Evolutionary conservation across 2,888 invertebrate genomes (phyloP).

Genomic region (Xanthia togata): DNA sequence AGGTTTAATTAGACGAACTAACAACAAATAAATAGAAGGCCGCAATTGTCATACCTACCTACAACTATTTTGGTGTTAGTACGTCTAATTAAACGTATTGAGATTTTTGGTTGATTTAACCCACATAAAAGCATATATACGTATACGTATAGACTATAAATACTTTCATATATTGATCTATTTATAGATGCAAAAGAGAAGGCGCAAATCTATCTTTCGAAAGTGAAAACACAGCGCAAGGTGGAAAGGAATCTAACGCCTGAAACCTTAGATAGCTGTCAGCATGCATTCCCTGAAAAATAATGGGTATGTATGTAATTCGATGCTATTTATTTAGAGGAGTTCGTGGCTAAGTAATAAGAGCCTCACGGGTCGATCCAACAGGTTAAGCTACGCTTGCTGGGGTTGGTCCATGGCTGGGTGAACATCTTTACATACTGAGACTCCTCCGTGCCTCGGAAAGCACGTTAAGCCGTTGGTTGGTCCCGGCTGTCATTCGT

Average conservation of each 20-base stretch:
- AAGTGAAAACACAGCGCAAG: not conserved
- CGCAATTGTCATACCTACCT: not conserved
- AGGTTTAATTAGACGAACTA: not conserved
- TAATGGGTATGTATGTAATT: not conserved
- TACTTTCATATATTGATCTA: too few relatives aligned
- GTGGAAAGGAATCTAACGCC: not conserved
- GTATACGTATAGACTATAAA: too few relatives aligned
- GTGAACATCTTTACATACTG: too few relatives aligned
- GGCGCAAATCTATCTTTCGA: not conserved
- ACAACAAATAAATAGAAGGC: not conserved
- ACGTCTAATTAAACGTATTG: not conserved
- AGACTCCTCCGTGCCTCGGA: too few relatives aligned
- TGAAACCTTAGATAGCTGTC: not conserved
- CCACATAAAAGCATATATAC: not conserved
- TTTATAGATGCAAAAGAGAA: not conserved
- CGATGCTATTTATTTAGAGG: too few relatives aligned
- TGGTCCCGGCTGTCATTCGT: too few relatives aligned
- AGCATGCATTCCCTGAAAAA: not conserved
- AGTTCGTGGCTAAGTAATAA: too few relatives aligned
- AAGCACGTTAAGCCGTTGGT: too few relatives aligned
- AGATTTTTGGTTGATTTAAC: not conserved
- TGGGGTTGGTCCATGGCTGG: too few relatives aligned
- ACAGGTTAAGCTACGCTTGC: too few relatives aligned
- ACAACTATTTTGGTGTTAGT: too few relatives aligned
- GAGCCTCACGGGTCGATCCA: too few relatives aligned